Base-by-base conservation (phyloP, 2,113 vertebrate genomes). In the Caranx ignobilis region DNA sequence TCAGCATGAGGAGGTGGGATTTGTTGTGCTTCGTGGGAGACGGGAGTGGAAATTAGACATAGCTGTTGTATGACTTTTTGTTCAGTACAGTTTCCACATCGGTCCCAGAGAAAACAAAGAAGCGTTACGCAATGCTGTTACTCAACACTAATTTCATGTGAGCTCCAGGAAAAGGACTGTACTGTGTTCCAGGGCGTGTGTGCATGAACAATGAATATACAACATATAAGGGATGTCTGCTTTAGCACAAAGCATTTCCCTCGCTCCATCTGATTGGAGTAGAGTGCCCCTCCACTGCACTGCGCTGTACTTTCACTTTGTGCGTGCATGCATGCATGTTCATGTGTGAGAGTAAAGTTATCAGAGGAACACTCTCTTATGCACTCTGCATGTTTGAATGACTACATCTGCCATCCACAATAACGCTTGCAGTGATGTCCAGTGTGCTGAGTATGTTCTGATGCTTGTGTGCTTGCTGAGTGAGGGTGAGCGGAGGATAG, bases 61-160 rank as follows among this genome's bases (percentile, higher is more conserved):
- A 81, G 74, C 79, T 85, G 71, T 89, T 86, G 83, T 74, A 87
- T 78, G 89, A 87, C 76, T 77, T 88, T 86, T 83, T 80, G 67
- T 83, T 80, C 56, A 19, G 67, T 79, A 68, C 61, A 67, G 70
- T 88, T 92, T 90, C 87, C 81, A 89, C 85, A 89, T 75, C 10
- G 54, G 71, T 79, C 74, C 75, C 48, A 18, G 70, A 56, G 83
- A 87, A 91, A 91, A 91, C 76, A 91, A 89, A 90, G 83, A 79
- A 26, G 32, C 83, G 73, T 93, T 90, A 93, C 75, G 84, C 87
- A 93, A 93, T 6, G 37, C 26, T 79, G 82, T 92, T 91, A 83
- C 82, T 86, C 87, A 91, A 86, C 77, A 41, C 73, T 81, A 73
- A 92, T 87, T 89, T 78, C 73, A 72, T 82, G 82, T 84, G 71